Evolutionary conservation across 2,113 vertebrate genomes (phyloP).

Genomic region (Aegotheles bennettii): DNA sequence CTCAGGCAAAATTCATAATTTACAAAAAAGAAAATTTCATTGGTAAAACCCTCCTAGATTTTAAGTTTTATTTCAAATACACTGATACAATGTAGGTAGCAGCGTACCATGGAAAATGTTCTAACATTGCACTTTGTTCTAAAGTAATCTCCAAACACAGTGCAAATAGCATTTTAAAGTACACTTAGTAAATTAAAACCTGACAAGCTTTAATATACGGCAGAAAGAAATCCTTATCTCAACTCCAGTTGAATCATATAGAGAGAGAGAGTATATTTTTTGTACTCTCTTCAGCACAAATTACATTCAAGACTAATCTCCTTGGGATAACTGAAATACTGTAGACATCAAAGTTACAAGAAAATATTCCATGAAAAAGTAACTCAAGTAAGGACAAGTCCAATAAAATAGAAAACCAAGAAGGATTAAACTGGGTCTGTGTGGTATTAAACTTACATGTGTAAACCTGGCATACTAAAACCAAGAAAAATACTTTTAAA

Average conservation of each 20-base stretch:
- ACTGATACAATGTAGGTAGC: not conserved
- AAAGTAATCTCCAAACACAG: not conserved
- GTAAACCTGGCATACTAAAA: not conserved
- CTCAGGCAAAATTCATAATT: not conserved
- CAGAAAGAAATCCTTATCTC: not conserved
- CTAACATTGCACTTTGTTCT: not conserved
- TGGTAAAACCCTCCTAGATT: not conserved
- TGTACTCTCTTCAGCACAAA: not conserved
- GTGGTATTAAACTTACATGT: not conserved
- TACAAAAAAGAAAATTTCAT: not conserved
- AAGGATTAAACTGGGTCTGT: not conserved
- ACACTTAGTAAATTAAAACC: not conserved
- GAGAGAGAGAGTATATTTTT: not conserved
- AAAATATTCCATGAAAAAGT: not conserved
- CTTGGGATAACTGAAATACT: not conserved
- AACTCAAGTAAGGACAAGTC: not conserved
- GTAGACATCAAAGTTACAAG: not conserved
- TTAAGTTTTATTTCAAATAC: not conserved
- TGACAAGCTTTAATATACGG: not conserved
- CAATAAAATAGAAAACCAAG: not conserved
- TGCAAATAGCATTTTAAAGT: not conserved
- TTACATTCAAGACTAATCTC: not conserved
- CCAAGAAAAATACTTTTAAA: not conserved
- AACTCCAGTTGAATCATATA: not conserved
- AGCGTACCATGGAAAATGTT: not conserved